Evolutionary conservation across 2,888 invertebrate species (phyloP).

Genomic region (Andrena camellia): DNA sequence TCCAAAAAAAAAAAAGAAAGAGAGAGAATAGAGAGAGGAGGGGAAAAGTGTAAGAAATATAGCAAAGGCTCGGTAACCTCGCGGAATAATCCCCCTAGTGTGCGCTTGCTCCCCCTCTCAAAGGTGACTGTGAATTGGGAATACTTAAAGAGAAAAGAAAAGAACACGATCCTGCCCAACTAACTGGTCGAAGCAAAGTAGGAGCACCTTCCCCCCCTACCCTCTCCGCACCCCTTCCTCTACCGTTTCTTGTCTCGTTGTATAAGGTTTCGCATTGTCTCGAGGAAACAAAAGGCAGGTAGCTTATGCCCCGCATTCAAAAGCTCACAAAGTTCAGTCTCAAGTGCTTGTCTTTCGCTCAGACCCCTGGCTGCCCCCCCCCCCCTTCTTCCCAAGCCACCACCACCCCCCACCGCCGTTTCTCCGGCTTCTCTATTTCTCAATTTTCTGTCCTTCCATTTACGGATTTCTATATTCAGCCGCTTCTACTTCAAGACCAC

Average conservation of each 20-base stretch:
- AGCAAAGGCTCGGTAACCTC: slow-evolving; percentile 49
- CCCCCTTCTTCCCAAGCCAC: slow-evolving; percentile 19
- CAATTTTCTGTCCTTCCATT: slow-evolving; percentile 53
- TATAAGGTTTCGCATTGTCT: slow-evolving; percentile 79
- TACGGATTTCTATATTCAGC: slow-evolving; percentile 52
- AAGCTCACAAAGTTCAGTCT: slow-evolving; percentile 81
- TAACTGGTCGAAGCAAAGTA: slow-evolving; percentile 71
- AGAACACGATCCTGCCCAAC: slow-evolving; percentile 64
- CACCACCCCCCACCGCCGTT: neutral
- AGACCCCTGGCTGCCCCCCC: slow-evolving; percentile 53
- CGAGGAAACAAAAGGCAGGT: slow-evolving; percentile 80
- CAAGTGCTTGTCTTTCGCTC: slow-evolving; percentile 75
- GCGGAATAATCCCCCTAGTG: slow-evolving; percentile 53
- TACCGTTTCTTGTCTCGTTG: slow-evolving; percentile 61
- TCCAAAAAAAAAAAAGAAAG: neutral
- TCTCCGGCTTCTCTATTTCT: slow-evolving; percentile 28
- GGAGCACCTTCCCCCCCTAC: slow-evolving; percentile 44
- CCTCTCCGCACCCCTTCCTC: neutral
- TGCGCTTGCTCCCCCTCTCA: slow-evolving; percentile 41
- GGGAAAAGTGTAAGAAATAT: neutral
- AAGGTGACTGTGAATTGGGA: slow-evolving; percentile 66
- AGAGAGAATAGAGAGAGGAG: too few species aligned
- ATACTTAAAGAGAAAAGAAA: slow-evolving; percentile 68
- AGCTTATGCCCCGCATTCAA: slow-evolving; percentile 78
- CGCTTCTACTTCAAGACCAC: neutral